Conservation (phyloP, 1,140 invertebrate species). For the Pogonognathellus flavescens region DNA sequence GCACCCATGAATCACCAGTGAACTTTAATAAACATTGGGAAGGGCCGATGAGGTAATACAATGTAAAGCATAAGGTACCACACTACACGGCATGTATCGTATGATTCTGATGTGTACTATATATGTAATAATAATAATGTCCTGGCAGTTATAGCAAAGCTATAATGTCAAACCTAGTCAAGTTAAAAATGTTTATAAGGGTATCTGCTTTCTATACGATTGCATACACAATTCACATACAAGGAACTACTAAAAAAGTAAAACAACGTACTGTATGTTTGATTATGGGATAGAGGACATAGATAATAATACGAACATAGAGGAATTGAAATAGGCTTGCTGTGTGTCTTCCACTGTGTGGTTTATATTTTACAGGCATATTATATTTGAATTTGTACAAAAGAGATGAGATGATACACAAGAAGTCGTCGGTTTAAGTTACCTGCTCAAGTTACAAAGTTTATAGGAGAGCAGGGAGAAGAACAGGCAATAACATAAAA, state of each 20-base stretch:
- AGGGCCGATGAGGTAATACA: constrained; percentile 41
- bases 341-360: background rate
- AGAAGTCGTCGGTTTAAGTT: constrained; percentile 41
- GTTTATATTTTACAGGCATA: background rate
- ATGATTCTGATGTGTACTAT: background rate
- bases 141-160: background rate
- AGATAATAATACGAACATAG: background rate
- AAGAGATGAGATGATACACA: constrained; percentile 40
- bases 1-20: constrained; percentile 25
- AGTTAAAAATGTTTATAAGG: constrained; percentile 3
- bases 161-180: background rate
- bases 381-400: constrained; percentile 31
- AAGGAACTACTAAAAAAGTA: background rate
- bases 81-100: background rate
- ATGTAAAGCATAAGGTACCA: background rate
- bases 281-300: too few species aligned
- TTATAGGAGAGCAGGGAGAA: constrained; percentile 30
- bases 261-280: background rate
- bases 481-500: constrained; percentile 51
- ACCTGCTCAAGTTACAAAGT: constrained; percentile 31
- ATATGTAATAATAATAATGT: constrained; percentile 15
- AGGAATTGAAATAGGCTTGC: constrained; percentile 13
- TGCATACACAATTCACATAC: background rate
- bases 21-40: constrained; percentile 50
- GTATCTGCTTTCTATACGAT: background rate